A percentile compares a stretch with the other conserved stretches of the same genome.
These are phyloP conservation scores for Polyommatus iphigenia DNA, from an alignment of 2,888 invertebrate genomes.

Conservation along the genomic window DNA sequence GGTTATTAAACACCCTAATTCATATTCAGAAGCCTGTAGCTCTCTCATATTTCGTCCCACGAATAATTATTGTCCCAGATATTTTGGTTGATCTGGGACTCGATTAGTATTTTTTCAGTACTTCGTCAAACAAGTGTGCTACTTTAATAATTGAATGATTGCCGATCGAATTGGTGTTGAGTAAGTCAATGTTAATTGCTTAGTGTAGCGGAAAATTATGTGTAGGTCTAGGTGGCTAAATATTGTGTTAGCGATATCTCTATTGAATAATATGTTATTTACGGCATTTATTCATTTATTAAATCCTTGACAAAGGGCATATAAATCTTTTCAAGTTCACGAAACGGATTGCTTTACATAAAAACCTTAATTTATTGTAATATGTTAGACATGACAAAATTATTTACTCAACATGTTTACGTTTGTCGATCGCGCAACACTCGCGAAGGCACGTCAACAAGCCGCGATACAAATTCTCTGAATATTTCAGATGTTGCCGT, in stretches of 20 bases:
- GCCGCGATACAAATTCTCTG: not conserved
- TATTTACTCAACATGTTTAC: conserved; percentile 11
- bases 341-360: not conserved
- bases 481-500: conserved; percentile 9
- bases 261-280: not conserved
- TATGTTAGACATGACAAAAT: not conserved
- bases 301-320: not conserved
- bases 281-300: not conserved
- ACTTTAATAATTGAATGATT: conserved; percentile 1
- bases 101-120: not conserved
- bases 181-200: conserved; percentile 6
- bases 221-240: not conserved
- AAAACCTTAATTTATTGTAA: not conserved
- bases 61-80: not conserved
- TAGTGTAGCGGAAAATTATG: conserved; percentile 7
- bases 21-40: not conserved
- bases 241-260: not conserved
- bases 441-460: not conserved
- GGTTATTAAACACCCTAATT: not conserved
- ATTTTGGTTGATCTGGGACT: not conserved
- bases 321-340: not conserved
- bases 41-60: not conserved
- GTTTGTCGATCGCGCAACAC: not conserved
- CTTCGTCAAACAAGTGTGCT: not conserved
- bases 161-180: not conserved